phyloP scores from a whole-genome alignment of 2,797 vertebrate genomes.

The Agapornis canus region DNA sequence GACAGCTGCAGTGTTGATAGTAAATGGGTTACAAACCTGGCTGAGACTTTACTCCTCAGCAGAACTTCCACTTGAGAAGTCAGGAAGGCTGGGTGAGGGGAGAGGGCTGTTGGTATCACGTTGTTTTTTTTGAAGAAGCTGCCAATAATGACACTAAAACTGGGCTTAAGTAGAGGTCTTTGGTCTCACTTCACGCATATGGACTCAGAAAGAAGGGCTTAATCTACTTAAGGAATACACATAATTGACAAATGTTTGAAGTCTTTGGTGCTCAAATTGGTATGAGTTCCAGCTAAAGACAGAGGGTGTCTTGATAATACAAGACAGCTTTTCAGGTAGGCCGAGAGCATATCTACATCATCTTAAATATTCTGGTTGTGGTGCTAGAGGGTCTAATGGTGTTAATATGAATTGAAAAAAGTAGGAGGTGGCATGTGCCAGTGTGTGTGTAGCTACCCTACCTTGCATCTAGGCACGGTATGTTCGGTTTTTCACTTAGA shows the following conservation, averaged over 20 bases:
- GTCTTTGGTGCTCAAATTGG: background rate
- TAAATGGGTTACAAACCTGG: background rate
- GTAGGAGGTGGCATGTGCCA: background rate
- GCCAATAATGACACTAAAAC: background rate
- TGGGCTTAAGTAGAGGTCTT: background rate
- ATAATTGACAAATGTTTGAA: background rate
- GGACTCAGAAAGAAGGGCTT: background rate
- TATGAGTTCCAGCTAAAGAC: background rate
- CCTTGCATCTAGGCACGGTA: background rate
- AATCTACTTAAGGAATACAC: background rate
- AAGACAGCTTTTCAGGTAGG: background rate
- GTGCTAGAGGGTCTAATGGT: background rate
- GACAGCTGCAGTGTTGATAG: background rate
- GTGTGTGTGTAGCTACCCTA: background rate
- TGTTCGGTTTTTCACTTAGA: background rate
- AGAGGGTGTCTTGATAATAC: background rate
- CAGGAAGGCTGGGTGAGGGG: background rate
- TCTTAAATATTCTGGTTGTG: background rate
- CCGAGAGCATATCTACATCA: background rate
- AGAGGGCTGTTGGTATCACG: background rate
- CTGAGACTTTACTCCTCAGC: background rate
- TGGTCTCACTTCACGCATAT: rapidly evolving
- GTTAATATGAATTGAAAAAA: background rate
- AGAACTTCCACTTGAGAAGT: background rate
- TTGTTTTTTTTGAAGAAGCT: background rate